Conservation (phyloP, 2,113 vertebrate species). For the Clinocottus analis region DNA sequence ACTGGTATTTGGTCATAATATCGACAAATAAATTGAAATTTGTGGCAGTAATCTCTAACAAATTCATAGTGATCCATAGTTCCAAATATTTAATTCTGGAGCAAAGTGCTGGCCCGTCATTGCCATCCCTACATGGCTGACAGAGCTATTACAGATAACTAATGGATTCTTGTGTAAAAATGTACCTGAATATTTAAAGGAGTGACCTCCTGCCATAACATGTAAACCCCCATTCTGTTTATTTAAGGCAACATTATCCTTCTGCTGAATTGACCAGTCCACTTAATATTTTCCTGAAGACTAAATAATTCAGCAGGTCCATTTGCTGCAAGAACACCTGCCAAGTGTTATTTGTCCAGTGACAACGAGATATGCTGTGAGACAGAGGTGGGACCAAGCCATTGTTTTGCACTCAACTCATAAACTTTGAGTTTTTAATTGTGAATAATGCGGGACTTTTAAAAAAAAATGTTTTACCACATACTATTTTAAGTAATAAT, state of each 20-base stretch:
- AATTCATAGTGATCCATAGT: not conserved
- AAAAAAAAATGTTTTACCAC: too few species aligned
- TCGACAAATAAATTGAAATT: not conserved
- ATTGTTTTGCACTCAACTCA: not conserved
- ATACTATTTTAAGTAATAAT: not conserved
- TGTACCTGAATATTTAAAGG: not conserved
- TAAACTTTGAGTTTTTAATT: too few species aligned
- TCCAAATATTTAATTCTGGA: not conserved
- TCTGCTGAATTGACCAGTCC: slow-evolving; percentile 26
- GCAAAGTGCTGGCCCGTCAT: not conserved
- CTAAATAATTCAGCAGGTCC: slow-evolving; percentile 59
- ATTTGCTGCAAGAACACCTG: slow-evolving; percentile 45
- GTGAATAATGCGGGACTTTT: too few species aligned
- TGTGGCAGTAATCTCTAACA: not conserved
- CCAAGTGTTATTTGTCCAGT: slow-evolving; percentile 41
- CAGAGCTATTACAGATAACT: not conserved
- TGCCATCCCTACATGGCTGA: not conserved
- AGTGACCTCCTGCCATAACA: not conserved
- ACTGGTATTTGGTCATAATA: not conserved
- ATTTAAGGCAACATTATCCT: slow-evolving; percentile 6
- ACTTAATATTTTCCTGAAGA: slow-evolving; percentile 37
- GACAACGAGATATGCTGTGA: not conserved
- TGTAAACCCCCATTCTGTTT: not conserved
- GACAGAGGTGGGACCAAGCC: not conserved
- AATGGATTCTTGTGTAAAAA: not conserved